These are phyloP conservation scores for Herpailurus yagouaroundi DNA, from an alignment of 2,113 vertebrate species.

Conservation along the genomic window DNA sequence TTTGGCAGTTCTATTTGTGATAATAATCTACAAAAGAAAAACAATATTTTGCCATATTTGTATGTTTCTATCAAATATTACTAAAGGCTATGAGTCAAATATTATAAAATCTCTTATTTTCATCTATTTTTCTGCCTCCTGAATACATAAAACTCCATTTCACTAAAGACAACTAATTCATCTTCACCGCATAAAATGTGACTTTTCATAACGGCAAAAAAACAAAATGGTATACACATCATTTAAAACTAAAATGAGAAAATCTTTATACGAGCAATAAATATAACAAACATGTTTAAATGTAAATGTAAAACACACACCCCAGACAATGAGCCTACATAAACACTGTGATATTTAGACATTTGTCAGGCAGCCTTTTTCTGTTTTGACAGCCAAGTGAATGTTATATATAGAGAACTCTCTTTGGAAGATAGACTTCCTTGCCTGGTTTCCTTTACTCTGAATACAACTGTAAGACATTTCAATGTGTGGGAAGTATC, in stretches of 20 bases:
- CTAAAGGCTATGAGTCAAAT: constrained; percentile 32
- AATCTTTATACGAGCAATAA: constrained; percentile 65
- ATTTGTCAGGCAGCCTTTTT: constrained; percentile 76
- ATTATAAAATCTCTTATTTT: not conserved
- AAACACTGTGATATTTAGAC: constrained; percentile 74
- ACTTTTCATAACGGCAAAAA: constrained; percentile 63
- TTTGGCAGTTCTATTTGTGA: not conserved
- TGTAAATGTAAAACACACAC: constrained; percentile 74
- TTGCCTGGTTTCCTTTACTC: constrained; percentile 58
- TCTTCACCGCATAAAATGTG: constrained; percentile 66
- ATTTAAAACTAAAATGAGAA: constrained; percentile 77
- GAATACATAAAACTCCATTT: constrained; percentile 55
- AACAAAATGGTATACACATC: not conserved
- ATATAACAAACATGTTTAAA: constrained; percentile 75
- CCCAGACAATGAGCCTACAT: constrained; percentile 69
- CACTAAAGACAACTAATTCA: constrained; percentile 62
- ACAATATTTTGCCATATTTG: constrained; percentile 23
- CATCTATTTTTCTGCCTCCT: not conserved
- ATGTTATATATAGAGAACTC: constrained; percentile 70
- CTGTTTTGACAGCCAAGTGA: constrained; percentile 75
- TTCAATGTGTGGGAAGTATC: constrained; percentile 69
- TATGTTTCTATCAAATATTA: constrained; percentile 32
- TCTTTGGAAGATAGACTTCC: constrained; percentile 54
- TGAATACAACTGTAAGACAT: constrained; percentile 72
- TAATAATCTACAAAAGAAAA: constrained; percentile 41